These are phyloP conservation scores for Anguilla megastoma DNA, from an alignment of 2,797 vertebrate species.

Conservation along the genomic window DNA sequence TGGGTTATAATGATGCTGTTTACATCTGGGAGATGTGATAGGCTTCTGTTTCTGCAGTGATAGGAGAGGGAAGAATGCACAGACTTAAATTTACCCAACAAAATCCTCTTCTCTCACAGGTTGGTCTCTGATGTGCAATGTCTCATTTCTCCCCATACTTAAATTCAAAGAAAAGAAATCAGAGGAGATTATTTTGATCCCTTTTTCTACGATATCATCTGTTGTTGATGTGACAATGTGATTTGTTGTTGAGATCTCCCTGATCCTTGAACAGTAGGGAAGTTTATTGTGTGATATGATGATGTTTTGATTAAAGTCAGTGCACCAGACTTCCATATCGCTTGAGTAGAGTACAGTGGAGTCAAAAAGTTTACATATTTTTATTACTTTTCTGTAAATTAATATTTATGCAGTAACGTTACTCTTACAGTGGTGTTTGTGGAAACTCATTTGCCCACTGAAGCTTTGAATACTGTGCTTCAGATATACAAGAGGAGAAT, in stretches of 20 bases:
- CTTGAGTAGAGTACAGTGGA: neutral
- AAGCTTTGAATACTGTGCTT: slow-evolving; percentile 16
- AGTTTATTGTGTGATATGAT: neutral
- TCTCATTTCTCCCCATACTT: neutral
- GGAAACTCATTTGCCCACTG: neutral
- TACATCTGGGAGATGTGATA: neutral
- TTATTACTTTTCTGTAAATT: slow-evolving; percentile 21
- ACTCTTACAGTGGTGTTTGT: neutral
- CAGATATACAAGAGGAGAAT: slow-evolving; percentile 1
- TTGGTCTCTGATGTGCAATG: slow-evolving; percentile 20
- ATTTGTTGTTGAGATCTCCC: neutral
- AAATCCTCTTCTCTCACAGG: neutral
- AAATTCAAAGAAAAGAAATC: slow-evolving; percentile 14
- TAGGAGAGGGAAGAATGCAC: neutral
- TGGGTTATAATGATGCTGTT: neutral
- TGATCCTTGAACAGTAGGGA: neutral
- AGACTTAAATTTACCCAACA: neutral
- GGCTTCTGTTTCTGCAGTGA: neutral
- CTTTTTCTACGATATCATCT: neutral
- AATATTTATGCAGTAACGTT: slow-evolving; percentile 3
- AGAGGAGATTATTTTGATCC: neutral
- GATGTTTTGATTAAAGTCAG: neutral
- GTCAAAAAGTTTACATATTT: slow-evolving; percentile 37
- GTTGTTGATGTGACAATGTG: neutral
- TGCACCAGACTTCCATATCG: neutral